Evolutionary conservation across 2,888 invertebrate genomes (phyloP).

Genomic region (Thysanoteuthis rhombus): DNA sequence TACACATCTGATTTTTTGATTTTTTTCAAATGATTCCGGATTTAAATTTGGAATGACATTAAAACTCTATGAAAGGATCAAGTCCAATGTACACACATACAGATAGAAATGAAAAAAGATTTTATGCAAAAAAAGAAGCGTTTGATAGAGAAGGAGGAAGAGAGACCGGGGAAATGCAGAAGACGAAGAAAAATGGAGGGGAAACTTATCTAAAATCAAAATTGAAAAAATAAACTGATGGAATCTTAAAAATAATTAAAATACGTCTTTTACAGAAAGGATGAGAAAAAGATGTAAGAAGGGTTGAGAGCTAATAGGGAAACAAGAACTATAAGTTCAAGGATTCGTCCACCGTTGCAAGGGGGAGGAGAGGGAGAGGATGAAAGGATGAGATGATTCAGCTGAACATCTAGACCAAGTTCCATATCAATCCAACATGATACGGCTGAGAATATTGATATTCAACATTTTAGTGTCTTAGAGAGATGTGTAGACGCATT

Average conservation of each 20-base stretch:
- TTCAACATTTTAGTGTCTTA: no score
- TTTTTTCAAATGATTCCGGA: background rate
- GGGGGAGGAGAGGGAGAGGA: no score
- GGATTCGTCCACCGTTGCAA: no score
- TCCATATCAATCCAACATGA: no score
- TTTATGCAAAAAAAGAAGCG: background rate
- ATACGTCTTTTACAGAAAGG: background rate
- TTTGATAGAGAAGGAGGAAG: background rate
- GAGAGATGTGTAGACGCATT: no score
- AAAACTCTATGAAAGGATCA: background rate
- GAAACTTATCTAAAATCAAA: background rate
- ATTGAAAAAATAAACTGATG: background rate
- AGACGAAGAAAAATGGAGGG: background rate
- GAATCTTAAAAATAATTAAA: background rate
- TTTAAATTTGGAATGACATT: slow-evolving; percentile 12
- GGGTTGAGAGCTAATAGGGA: no score
- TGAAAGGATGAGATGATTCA: no score
- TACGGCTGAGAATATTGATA: no score
- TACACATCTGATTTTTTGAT: background rate
- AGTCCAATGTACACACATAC: background rate
- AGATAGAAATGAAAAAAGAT: background rate
- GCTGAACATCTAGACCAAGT: no score
- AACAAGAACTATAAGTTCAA: no score
- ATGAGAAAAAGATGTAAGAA: background rate
- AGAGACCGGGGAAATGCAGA: background rate